Conservation (phyloP, 2,797 vertebrate species). For the Streptopelia turtur region DNA sequence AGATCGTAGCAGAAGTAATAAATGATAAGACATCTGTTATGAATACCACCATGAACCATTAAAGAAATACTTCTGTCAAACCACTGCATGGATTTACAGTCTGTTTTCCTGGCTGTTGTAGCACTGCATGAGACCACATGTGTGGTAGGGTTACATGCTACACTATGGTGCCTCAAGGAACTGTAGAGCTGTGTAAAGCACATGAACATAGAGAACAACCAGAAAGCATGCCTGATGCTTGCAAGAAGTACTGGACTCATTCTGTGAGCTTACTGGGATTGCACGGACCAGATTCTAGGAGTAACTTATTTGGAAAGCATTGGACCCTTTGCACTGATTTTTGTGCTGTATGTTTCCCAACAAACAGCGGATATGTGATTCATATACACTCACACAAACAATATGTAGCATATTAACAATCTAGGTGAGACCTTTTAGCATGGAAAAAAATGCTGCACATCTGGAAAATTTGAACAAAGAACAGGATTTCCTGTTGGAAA, state of each 20-base stretch:
- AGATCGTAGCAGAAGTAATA: constrained; percentile 25
- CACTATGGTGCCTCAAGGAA: background rate
- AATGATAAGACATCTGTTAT: background rate
- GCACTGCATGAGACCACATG: background rate
- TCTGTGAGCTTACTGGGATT: background rate
- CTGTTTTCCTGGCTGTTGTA: background rate
- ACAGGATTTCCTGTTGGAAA: background rate
- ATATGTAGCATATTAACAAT: background rate
- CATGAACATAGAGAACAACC: background rate
- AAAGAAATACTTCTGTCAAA: background rate
- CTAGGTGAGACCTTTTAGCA: background rate
- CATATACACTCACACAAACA: background rate
- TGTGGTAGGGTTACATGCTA: background rate
- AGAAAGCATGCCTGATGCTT: background rate
- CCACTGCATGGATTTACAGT: background rate
- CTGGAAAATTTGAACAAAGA: background rate
- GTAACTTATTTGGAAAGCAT: background rate
- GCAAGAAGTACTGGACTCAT: background rate
- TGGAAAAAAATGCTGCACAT: background rate
- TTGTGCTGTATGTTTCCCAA: background rate
- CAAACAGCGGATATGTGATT: background rate
- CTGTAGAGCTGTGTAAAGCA: background rate
- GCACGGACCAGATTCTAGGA: background rate
- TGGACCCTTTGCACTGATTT: background rate
- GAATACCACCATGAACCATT: background rate